A percentile compares a stretch with the other conserved stretches of the same genome.
Evolutionary conservation across 1,140 invertebrate species (phyloP).

Genomic region (Drosophila kohkoa): DNA sequence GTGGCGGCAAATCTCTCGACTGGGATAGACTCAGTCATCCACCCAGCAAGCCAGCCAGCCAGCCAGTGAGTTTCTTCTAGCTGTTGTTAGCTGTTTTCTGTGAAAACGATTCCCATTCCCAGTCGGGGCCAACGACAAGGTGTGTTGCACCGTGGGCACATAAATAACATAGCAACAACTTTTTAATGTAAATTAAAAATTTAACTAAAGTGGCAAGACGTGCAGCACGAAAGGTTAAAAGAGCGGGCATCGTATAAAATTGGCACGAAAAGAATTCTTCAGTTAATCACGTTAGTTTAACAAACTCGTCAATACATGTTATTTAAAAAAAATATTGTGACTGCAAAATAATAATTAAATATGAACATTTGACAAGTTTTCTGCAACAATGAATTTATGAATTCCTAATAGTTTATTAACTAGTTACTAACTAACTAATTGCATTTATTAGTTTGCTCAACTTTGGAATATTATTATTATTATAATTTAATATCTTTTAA

Average conservation of each 20-base stretch:
- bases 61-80: neutral
- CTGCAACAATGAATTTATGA: too few relatives aligned
- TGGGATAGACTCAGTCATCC: constrained; percentile 3
- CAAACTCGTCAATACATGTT: too few relatives aligned
- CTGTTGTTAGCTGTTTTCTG: constrained; percentile 56
- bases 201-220: constrained; percentile 4
- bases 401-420: too few relatives aligned
- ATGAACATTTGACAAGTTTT: too few relatives aligned
- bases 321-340: too few relatives aligned
- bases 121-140: constrained; percentile 37
- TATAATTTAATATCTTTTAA: too few relatives aligned
- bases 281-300: too few relatives aligned
- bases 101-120: constrained; percentile 58
- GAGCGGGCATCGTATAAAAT: neutral
- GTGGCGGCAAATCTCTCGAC: constrained; percentile 52
- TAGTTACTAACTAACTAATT: too few relatives aligned
- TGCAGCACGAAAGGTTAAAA: neutral
- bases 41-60: neutral
- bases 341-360: too few relatives aligned
- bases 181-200: constrained; percentile 7
- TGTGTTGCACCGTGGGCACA: constrained; percentile 34
- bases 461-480: too few relatives aligned
- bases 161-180: neutral
- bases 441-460: too few relatives aligned
- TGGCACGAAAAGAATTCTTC: neutral